Base-by-base conservation (phyloP, 1,140 invertebrate species). In the Drosophila kurseongensis region DNA sequence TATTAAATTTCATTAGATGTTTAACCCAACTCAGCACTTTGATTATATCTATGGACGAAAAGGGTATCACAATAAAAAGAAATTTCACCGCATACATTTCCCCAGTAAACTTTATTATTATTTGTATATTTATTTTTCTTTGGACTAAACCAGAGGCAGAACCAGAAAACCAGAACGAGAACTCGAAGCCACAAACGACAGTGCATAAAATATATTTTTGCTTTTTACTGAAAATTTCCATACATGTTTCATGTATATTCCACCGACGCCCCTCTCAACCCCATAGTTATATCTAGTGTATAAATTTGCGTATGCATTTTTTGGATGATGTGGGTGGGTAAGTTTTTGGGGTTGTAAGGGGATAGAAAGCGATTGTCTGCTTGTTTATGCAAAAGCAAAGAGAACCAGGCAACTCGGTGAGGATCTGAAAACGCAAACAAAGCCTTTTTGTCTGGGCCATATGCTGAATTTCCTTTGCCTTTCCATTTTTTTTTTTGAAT, bases 301-400 rank as follows among this genome's bases (percentile, higher is more conserved):
- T 88, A 88, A 89, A 88, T 88, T 88, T 88, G 83, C 84, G 83
- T 88, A 80, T 89, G 83, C 79, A 88, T 75, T 81, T 84, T 75
- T 80, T 76, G 47, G 68, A 63, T 85, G 45, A 65, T 54, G 51
- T 29, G 42, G 29, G 55, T 10, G 51, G 36, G 9, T 14, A 27
- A 9, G 48, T 69, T 47, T 59, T 55, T 44, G 27, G 44, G 27
- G 48, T 32, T 65, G 55, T 58, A 36, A 55, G 57, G 36, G 48
- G 36, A 45, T 73, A 54, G 59, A 56, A 55, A 62, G 52, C 71
- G 71, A 74, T 74, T 74, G 71, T 74, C 58, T 58, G 61, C 61
- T 73, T 74, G 67, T 80, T 84, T 83, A 80, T 84, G 77, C 81
- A 52, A 73, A 60, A 55, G 71, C 66, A 52, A 73, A 60, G 66